Conservation (phyloP, 1,140 invertebrate genomes). For the Caenorhabditis briggsae region DNA sequence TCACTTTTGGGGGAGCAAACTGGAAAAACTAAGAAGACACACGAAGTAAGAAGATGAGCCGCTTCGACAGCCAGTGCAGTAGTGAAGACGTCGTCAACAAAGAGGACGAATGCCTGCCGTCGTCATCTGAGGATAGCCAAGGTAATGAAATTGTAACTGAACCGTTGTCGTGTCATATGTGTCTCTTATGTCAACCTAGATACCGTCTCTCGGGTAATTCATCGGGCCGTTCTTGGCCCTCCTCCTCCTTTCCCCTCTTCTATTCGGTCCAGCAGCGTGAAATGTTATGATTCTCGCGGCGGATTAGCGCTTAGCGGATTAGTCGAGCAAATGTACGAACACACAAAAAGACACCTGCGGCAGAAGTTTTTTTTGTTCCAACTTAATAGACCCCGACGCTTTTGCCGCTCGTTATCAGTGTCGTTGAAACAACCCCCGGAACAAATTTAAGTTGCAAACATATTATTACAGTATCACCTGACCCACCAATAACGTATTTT, state of each 20-base stretch:
- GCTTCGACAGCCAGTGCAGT: slow-evolving; percentile 51
- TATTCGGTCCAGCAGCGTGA: slow-evolving; percentile 14
- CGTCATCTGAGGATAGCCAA: slow-evolving; percentile 52
- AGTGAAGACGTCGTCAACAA: slow-evolving; percentile 43
- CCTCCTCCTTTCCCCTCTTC: not conserved
- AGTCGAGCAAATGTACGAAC: slow-evolving; percentile 37
- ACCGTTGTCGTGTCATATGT: not conserved
- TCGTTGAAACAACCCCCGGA: not conserved
- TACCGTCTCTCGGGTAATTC: not conserved
- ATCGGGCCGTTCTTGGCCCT: not conserved
- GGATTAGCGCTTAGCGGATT: slow-evolving; percentile 50
- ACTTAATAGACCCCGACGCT: not conserved
- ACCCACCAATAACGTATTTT: not conserved
- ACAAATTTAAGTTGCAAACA: not conserved
- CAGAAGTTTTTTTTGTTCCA: not conserved
- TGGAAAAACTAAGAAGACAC: slow-evolving; percentile 32
- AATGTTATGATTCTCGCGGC: slow-evolving; percentile 46
- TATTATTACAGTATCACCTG: not conserved
- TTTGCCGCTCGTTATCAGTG: not conserved
- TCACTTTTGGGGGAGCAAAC: slow-evolving; percentile 39
- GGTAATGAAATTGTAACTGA: slow-evolving; percentile 51
- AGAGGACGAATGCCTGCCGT: slow-evolving; percentile 48
- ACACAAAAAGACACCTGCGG: slow-evolving; percentile 28
- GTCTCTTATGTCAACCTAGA: slow-evolving; percentile 9
- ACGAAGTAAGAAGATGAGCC: slow-evolving; percentile 34